Base-by-base conservation (phyloP, 2,113 vertebrate species). In the Desmodus rotundus region DNA sequence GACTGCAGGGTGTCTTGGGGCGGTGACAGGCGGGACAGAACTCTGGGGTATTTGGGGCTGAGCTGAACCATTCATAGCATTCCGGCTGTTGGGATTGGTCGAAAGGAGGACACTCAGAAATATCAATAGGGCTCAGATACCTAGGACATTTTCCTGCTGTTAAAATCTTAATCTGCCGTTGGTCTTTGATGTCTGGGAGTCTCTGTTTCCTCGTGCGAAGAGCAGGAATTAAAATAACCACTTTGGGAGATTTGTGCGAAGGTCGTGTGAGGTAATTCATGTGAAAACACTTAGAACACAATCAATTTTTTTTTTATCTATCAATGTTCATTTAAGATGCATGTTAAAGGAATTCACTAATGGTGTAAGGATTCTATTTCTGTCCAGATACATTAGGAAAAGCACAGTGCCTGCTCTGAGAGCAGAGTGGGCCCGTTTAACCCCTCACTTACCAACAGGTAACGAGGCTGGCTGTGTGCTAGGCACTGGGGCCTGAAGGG, bases 21-120 rank as follows among this genome's bases (percentile, higher is more conserved):
- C 11, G 28, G 0, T 4, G 7, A 38, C 7, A 11, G 3, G 26
- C 8, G 0, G 5, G 28, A 38, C 38, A 20, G 83, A n/a, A 45
- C 24, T 13, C 24, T 16, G 26, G 15, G 56, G 7, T 24, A 1
- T 19, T 74, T 0, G n/a, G 83, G 72, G 52, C 78, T 43, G 10
- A 15, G 14, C 20, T 20, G 26, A 31, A 22, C 16, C 0, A 0
- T 1, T 24, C 28, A 3, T 0, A 1, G 41, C 28, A 16, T 20
- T 50, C 78, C 61, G n/a, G 38, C 65, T 84, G 52, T 24, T 52
- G 52, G 11, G n/a, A 4, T 1, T 7, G 16, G 15, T 24, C 8
- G 0, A 36, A 81, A 74, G 58, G n/a, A 72, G 86, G 61, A 22
- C 0, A 26, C 5, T 47, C 5, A 12, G n/a, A 56, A 36, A 78